phyloP scores from a whole-genome alignment of 92 coral and sea anemone genomes.

The Micromussa lordhowensis region DNA sequence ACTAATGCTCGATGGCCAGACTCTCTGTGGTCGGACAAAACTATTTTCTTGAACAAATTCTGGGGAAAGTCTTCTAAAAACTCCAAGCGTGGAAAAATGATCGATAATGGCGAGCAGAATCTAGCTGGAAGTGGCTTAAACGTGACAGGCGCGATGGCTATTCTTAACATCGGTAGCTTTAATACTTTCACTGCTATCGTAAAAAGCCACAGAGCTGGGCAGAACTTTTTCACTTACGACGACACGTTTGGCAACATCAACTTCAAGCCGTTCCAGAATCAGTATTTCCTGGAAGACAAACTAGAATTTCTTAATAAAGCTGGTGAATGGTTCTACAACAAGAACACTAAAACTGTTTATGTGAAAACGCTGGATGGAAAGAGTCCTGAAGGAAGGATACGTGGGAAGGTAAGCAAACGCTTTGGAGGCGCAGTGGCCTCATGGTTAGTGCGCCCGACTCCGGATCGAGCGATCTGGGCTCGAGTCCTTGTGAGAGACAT shows the following conservation, averaged over 20 bases:
- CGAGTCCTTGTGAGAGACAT: too few species aligned
- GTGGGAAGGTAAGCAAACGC: conserved; percentile 26
- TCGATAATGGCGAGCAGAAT: conserved; percentile 69
- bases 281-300: conserved; percentile 74
- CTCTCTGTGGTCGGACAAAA: conserved; percentile 78
- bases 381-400: conserved; percentile 36
- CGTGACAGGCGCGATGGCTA: conserved; percentile 79
- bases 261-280: conserved; percentile 59
- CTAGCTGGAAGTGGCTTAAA: conserved; percentile 80
- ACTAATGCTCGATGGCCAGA: conserved; percentile 71
- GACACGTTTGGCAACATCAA: conserved; percentile 60
- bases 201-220: conserved; percentile 52
- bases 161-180: conserved; percentile 80
- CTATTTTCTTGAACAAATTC: conserved; percentile 65
- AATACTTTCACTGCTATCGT: conserved; percentile 78
- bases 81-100: conserved; percentile 66
- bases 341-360: conserved; percentile 39
- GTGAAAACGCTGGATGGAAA: conserved; percentile 64
- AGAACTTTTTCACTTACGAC: conserved; percentile 48
- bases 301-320: conserved; percentile 60
- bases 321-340: conserved; percentile 70
- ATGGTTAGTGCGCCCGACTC: too few species aligned
- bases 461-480: too few species aligned
- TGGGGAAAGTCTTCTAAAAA: conserved; percentile 78
- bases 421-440: too few species aligned